Evolutionary conservation across 2,888 invertebrate species (phyloP), one percentile per base, ranked within the genome.

Genomic region (Dione vanillae): DNA sequence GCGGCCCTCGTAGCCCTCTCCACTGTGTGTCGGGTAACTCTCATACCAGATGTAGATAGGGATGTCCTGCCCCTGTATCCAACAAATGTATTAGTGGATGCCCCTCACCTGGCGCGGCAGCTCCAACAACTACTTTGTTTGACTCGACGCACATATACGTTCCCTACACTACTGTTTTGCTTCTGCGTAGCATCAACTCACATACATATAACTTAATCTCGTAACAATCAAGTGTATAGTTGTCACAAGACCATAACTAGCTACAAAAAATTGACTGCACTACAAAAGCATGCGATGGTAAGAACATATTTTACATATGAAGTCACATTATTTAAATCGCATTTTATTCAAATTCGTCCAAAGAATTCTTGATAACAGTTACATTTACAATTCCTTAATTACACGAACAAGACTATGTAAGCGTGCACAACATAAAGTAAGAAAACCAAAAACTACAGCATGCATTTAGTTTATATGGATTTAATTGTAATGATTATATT

Each of bases 41-140:
- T 98, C 98, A 95, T 98, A 99, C 97, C 98, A 98, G 94, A 98
- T 98, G 95, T 98, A 98, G 92, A 99, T 98, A 82, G 98, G 98
- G 93, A 98, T 97, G 94, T 98, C 98, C 94, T 98, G 96, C 89
- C 98, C 98, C 98, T 98, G 95, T 90, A 89, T 88, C 85, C 85
- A 74, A 78, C 61, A 67, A 77, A 74, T 45, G 72, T 58, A 72
- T 88, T 83, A 85, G 75, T 56, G 52, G 66, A 75, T 70, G 76
- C 70, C 40, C 69, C 76, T 67, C 27, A 58, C 73, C 82, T 83
- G 89, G 87, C 76, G 89, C 75, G 72, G 16, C 37, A 54, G 49
- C 71, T 72, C 54, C 41, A 61, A 72, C 68, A 76, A 75, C 75
- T 78, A 77, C 74, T 66, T 54, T 27, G 20, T 71, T 54, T 45